Percentiles rank a stretch among this genome's conserved stretches.
These are phyloP conservation scores for Anabas testudineus DNA, from an alignment of 2,797 vertebrate species.

Conservation along the genomic window DNA sequence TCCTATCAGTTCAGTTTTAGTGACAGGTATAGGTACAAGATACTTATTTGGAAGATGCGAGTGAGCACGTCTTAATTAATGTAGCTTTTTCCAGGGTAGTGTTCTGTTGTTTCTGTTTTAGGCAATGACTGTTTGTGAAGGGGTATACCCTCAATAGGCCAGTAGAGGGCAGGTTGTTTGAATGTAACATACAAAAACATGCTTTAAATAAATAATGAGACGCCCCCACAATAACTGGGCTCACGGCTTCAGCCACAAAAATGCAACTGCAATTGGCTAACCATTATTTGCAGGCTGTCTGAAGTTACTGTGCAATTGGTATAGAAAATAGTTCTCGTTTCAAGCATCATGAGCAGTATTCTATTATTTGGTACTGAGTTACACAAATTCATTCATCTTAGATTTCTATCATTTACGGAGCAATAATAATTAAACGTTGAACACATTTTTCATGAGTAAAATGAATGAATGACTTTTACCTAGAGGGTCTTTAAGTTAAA, in stretches of 20 bases:
- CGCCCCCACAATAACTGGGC: too few species aligned
- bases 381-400: background rate
- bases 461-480: too few species aligned
- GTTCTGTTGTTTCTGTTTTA: background rate
- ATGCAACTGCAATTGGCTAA: background rate
- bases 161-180: constrained; percentile 51
- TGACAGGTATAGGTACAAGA: too few species aligned
- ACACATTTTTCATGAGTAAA: too few species aligned
- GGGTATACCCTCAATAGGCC: constrained; percentile 15
- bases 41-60: background rate
- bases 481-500: background rate
- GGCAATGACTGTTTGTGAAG: background rate
- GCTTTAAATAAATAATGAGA: too few species aligned
- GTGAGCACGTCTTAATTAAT: too few species aligned
- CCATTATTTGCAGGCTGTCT: background rate
- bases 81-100: too few species aligned
- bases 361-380: background rate
- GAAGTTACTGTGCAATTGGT: background rate
- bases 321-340: background rate
- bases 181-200: background rate
- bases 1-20: background rate
- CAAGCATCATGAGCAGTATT: background rate
- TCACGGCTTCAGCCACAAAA: background rate
- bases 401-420: background rate
- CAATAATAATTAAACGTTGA: background rate